These are phyloP conservation scores for Chaenodraco wilsoni DNA, from an alignment of 2,797 vertebrate species.

Conservation along the genomic window DNA sequence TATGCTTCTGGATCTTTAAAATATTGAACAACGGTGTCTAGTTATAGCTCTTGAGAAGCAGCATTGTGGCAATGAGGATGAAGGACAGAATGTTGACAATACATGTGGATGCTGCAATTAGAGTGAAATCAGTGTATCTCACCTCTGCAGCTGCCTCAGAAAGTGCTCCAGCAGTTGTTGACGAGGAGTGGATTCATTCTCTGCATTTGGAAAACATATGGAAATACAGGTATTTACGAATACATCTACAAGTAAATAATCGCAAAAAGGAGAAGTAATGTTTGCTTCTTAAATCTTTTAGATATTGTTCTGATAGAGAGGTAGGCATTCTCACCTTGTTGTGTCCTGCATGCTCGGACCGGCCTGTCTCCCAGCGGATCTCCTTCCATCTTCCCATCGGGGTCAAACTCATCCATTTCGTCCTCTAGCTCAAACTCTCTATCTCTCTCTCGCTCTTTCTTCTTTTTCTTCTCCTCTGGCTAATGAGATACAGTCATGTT, in stretches of 20 bases:
- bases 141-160: constrained; percentile 97
- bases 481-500: constrained; percentile 36
- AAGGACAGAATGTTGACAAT: not conserved
- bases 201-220: constrained; percentile 72
- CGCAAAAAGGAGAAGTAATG: not conserved
- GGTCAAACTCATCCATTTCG: constrained; percentile 88
- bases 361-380: constrained; percentile 91
- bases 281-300: not conserved
- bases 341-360: constrained; percentile 91
- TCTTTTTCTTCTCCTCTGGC: constrained; percentile 93
- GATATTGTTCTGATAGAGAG: not conserved
- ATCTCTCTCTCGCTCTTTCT: constrained; percentile 84
- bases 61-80: not conserved
- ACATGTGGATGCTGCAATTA: not conserved
- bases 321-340: constrained; percentile 84
- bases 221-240: constrained; percentile 10
- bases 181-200: constrained; percentile 93
- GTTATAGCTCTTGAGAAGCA: not conserved
- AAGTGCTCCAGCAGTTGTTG: constrained; percentile 97
- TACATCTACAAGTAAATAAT: not conserved
- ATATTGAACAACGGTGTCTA: not conserved
- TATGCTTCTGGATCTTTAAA: not conserved
- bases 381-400: constrained; percentile 76
- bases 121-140: constrained; percentile 21
- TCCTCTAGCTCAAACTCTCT: constrained; percentile 85